phyloP scores from a whole-genome alignment of 2,113 vertebrate species.

The Dascyllus trimaculatus region DNA sequence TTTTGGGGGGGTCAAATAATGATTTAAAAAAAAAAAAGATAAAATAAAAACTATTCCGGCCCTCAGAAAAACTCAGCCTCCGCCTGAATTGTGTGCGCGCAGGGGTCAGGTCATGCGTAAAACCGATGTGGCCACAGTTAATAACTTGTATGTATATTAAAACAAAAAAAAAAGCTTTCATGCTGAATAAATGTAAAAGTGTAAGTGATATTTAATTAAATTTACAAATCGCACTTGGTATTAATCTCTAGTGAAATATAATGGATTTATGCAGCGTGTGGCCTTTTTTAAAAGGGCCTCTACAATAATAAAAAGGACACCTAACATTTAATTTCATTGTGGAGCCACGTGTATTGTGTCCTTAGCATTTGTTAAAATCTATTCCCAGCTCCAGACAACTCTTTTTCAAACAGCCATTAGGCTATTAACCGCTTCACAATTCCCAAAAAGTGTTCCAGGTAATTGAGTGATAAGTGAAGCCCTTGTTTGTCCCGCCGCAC shows the following conservation, averaged over 20 bases:
- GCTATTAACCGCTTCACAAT: constrained; percentile 54
- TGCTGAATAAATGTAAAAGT: neutral
- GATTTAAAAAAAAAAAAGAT: neutral
- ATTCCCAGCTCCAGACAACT: constrained; percentile 38
- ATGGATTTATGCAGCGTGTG: neutral
- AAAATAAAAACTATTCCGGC: neutral
- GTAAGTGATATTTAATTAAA: neutral
- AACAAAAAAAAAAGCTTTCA: neutral
- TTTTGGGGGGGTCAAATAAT: neutral
- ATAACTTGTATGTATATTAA: too few species aligned
- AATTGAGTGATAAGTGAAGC: constrained; percentile 73
- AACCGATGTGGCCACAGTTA: neutral
- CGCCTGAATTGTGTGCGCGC: neutral
- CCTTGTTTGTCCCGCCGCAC: constrained; percentile 57
- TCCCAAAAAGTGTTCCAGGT: constrained; percentile 57
- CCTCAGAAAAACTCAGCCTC: neutral
- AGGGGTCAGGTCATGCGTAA: neutral
- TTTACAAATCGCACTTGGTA: neutral
- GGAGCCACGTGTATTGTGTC: neutral
- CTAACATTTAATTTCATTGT: neutral
- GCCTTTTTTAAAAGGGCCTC: neutral
- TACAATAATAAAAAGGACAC: neutral
- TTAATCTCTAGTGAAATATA: neutral
- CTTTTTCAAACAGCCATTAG: constrained; percentile 55
- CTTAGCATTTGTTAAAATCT: neutral